These are phyloP conservation scores for Microctonus brassicae DNA, from an alignment of 2,888 invertebrate genomes.

Conservation along the genomic window DNA sequence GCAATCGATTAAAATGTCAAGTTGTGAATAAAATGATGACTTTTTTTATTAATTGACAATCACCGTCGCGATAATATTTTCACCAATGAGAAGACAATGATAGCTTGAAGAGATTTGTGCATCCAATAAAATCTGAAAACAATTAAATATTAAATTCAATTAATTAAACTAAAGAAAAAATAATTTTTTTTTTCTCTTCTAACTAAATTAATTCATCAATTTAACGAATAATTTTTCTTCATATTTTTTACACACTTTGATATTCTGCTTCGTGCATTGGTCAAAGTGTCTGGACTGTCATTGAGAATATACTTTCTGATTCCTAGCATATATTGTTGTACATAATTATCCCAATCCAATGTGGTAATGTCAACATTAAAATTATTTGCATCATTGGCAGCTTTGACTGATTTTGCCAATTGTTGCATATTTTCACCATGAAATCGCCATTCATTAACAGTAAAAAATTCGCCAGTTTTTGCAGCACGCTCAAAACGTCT, in stretches of 20 bases:
- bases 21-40: not conserved
- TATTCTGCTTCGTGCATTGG: slow-evolving; percentile 76
- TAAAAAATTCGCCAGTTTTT: slow-evolving; percentile 86
- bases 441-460: slow-evolving; percentile 88
- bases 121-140: slow-evolving; percentile 79
- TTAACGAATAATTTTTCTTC: too few relatives aligned
- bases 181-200: not conserved
- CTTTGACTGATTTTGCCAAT: slow-evolving; percentile 72
- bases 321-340: slow-evolving; percentile 86
- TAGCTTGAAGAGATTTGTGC: slow-evolving; percentile 75
- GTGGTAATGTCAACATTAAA: slow-evolving; percentile 78
- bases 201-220: not conserved
- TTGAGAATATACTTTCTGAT: slow-evolving; percentile 87
- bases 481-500: slow-evolving; percentile 84
- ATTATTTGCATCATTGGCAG: slow-evolving; percentile 72
- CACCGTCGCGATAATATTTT: slow-evolving; percentile 58
- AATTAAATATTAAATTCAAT: slow-evolving; percentile 35
- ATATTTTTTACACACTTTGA: slow-evolving; percentile 74
- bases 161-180: not conserved
- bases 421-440: slow-evolving; percentile 76
- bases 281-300: slow-evolving; percentile 78
- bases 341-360: slow-evolving; percentile 84
- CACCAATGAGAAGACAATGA: slow-evolving; percentile 74
- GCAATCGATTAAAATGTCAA: not conserved
- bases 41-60: not conserved